phyloP scores from a whole-genome alignment of 2,888 invertebrate species.

The Agrenia bidenticulata region DNA sequence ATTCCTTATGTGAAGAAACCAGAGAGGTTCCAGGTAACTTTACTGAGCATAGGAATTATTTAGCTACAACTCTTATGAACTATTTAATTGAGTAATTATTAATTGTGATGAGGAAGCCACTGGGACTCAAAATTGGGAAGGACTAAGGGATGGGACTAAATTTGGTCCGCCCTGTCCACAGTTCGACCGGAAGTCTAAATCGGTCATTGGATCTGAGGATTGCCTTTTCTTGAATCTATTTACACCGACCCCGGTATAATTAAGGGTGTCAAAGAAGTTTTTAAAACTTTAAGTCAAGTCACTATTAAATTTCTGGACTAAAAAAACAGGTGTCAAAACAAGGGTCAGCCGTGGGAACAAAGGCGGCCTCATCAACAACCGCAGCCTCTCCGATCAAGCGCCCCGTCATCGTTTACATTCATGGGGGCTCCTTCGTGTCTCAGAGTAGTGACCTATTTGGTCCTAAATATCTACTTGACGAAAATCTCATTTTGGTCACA shows the following conservation, averaged over 20 bases:
- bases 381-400: constrained; percentile 11
- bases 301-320: too few species aligned
- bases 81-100: neutral
- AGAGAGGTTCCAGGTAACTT: constrained; percentile 33
- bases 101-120: constrained; percentile 27
- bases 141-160: constrained; percentile 35
- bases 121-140: constrained; percentile 35
- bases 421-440: constrained; percentile 40
- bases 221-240: constrained; percentile 37
- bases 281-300: too few species aligned
- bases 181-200: constrained; percentile 28
- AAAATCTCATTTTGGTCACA: constrained; percentile 35
- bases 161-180: constrained; percentile 39
- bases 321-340: neutral
- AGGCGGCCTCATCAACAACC: neutral
- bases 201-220: constrained; percentile 32
- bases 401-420: constrained; percentile 39
- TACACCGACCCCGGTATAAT: too few species aligned
- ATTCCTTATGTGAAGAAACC: constrained; percentile 43
- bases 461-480: constrained; percentile 38
- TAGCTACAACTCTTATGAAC: neutral
- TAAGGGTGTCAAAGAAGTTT: constrained; percentile 21
- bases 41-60: neutral
- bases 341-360: constrained; percentile 1
- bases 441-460: constrained; percentile 35